Base-by-base conservation (phyloP, 2,113 vertebrate genomes). In the Python bivittatus region DNA sequence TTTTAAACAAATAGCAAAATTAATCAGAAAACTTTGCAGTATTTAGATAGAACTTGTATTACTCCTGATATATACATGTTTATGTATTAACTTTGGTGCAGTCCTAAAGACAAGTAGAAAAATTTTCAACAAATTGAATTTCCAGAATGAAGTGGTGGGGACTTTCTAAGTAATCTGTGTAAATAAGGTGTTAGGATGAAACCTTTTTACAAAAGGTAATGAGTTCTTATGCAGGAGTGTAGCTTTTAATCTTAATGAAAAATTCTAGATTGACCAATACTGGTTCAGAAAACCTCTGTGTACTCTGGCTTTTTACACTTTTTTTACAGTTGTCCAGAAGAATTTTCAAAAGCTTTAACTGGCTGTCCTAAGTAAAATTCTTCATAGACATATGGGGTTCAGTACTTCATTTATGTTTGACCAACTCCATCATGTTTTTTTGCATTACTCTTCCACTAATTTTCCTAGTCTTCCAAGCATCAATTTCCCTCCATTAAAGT, bases 111-210 rank as follows among this genome's bases (percentile, higher is more conserved):
- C 96, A 94, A 95, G 94, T 97, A 97, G 97, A 96, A 98, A 97
- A 96, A 96, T 97, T 97, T 98, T 97, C 96, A 96, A 94, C 97
- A 97, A 97, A 97, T 95, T 93, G 96, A 97, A 97, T 97, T 98
- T 98, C 97, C 97, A 98, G 97, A 98, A 97, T 97, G 97, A 97
- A 98, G 97, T 98, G 97, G 97, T 98, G 96, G 96, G 97, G 97
- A 97, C 95, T 96, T 88, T 95, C 98, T 98, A 97, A 97, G 97
- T 98, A 98, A 97, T 98, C 97, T 97, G 97, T 98, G 97, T 98
- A 98, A 98, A 98, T 98, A 98, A 97, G 97, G 97, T 98, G 96
- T 97, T 98, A 98, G 97, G 96, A 96, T 97, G 96, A 95, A 97
- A 96, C 95, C 96, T 97, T 97, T 89, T 96, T 97, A 97, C 97